Evolutionary conservation across 2,888 invertebrate species (phyloP).

Genomic region (Orthosia incerta): DNA sequence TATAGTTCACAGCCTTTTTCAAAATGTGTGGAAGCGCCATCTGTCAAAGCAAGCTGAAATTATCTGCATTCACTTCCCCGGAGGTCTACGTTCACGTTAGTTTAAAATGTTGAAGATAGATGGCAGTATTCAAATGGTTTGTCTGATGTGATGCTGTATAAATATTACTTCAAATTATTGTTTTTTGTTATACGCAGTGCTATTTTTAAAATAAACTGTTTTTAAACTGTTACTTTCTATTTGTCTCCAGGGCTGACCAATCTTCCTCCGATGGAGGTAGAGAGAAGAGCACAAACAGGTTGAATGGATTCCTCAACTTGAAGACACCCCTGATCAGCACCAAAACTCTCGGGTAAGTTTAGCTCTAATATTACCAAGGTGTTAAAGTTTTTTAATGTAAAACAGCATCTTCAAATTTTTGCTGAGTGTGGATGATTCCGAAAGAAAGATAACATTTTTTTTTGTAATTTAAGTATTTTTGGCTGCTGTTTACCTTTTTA

Average conservation of each 20-base stretch:
- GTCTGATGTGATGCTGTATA: neutral
- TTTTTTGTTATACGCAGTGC: no score
- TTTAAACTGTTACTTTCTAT: conserved; percentile 31
- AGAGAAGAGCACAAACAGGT: conserved; percentile 90
- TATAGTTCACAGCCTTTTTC: no score
- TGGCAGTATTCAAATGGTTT: conserved; percentile 18
- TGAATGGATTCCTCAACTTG: conserved; percentile 93
- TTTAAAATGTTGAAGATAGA: conserved; percentile 5
- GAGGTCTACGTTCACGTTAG: rapidly evolving
- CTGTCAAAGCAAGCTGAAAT: neutral
- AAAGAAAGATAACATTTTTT: neutral
- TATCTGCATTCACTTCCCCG: rapidly evolving
- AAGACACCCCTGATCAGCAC: conserved; percentile 94
- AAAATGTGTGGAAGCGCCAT: conserved; percentile 38
- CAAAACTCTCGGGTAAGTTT: conserved; percentile 94
- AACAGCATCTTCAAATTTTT: neutral
- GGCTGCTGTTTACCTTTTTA: no score
- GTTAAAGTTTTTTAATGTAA: neutral
- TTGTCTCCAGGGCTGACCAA: conserved; percentile 81
- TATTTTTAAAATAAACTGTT: no score
- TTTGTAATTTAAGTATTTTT: neutral
- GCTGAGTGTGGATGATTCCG: neutral
- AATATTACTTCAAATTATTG: no score
- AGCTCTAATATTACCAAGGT: conserved; percentile 1
- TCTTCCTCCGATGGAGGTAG: conserved; percentile 80